A percentile compares a stretch with the other conserved stretches of the same genome.
Conservation (phyloP, 1,140 invertebrate genomes). For the Ceratina calcarata region DNA sequence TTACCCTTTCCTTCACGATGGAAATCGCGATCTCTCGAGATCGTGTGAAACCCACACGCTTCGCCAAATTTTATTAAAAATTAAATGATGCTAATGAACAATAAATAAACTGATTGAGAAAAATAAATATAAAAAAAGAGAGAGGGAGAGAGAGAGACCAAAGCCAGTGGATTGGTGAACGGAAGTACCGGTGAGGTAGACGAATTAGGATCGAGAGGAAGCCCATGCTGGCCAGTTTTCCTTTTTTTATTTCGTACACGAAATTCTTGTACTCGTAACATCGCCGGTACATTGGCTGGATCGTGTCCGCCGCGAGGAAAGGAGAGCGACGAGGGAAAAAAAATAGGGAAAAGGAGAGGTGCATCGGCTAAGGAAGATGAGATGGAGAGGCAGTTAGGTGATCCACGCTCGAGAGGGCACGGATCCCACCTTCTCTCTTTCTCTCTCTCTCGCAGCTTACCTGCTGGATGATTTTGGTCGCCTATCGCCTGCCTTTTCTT, state of each 20-base stretch:
- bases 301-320: conserved; percentile 56
- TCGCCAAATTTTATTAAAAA: neutral
- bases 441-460: conserved; percentile 45
- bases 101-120: neutral
- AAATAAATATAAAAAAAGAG: neutral
- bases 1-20: neutral
- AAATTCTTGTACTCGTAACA: conserved; percentile 69
- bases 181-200: conserved; percentile 64
- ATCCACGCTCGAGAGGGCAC: conserved; percentile 71
- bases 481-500: conserved; percentile 7
- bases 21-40: neutral
- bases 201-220: conserved; percentile 68
- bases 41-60: neutral
- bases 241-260: conserved; percentile 57
- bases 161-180: conserved; percentile 53
- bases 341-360: conserved; percentile 32
- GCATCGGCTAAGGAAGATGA: conserved; percentile 24
- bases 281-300: conserved; percentile 64
- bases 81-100: neutral
- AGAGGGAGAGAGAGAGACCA: neutral
- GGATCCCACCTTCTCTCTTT: conserved; percentile 47
- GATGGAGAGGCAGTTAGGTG: conserved; percentile 68
- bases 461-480: conserved; percentile 45
- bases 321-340: conserved; percentile 37
- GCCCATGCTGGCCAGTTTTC: conserved; percentile 38